These are phyloP conservation scores for Pampus argenteus DNA, from an alignment of 2,797 vertebrate species.

Conservation along the genomic window DNA sequence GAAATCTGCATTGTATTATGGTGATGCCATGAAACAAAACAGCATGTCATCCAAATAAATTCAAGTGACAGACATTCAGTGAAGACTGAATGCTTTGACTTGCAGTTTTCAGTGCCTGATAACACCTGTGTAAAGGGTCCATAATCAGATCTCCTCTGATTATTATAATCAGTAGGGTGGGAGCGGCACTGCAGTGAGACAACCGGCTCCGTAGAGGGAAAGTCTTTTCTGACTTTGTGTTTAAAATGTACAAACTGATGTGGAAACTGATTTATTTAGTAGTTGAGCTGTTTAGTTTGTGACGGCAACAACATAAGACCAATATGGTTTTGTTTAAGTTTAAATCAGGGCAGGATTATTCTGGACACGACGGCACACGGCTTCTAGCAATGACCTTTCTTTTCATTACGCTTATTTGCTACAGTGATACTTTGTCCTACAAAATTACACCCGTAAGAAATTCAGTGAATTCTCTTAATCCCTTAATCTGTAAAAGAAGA, in stretches of 20 bases:
- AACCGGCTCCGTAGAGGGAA: background rate
- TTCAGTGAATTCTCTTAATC: slow-evolving; percentile 30
- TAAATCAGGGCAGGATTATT: background rate
- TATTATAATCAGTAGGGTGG: too few relatives aligned
- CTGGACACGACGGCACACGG: background rate
- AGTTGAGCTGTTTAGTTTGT: slow-evolving; percentile 6
- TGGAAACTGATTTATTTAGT: slow-evolving; percentile 19
- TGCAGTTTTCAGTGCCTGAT: background rate
- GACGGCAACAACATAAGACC: background rate
- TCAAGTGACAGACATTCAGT: background rate
- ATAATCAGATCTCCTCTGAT: background rate
- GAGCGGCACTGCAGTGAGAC: background rate
- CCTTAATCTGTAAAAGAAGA: background rate
- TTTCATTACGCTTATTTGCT: background rate
- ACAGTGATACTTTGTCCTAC: background rate
- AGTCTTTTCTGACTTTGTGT: background rate
- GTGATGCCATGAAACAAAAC: background rate
- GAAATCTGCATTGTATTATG: background rate
- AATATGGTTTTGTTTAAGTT: slow-evolving; percentile 1
- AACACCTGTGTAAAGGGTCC: background rate
- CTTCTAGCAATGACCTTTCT: background rate
- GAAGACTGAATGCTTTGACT: background rate
- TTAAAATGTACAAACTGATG: slow-evolving; percentile 11
- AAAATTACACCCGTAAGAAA: background rate
- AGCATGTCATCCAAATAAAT: slow-evolving; percentile 3